Evolutionary conservation across 35 echinoderm and acorn worm genomes (phyloP).

Genomic region (Hemicentrotus pulcherrimus): DNA sequence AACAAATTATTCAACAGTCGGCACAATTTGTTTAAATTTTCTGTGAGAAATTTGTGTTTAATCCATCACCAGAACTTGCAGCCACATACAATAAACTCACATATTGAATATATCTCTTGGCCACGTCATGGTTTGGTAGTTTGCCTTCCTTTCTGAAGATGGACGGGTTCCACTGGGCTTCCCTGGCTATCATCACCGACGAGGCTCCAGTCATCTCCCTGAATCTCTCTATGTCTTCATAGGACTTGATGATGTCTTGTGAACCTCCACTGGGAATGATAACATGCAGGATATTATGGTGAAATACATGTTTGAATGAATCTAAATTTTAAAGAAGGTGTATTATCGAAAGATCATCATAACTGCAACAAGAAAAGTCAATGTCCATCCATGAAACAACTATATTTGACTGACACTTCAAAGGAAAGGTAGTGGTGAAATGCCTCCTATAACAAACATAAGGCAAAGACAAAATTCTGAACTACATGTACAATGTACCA

Average conservation of each 20-base stretch:
- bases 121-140: conserved; percentile 57
- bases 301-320: not conserved
- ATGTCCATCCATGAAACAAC: too few species aligned
- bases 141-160: conserved; percentile 90
- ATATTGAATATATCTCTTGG: conserved; percentile 90
- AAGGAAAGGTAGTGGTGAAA: too few species aligned
- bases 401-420: too few species aligned
- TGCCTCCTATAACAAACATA: too few species aligned
- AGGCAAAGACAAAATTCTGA: too few species aligned
- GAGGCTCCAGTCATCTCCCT: conserved; percentile 59
- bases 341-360: not conserved
- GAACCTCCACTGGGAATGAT: conserved; percentile 80
- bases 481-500: too few species aligned
- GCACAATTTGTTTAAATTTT: too few species aligned
- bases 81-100: conserved; percentile 30
- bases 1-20: too few species aligned
- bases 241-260: conserved; percentile 74
- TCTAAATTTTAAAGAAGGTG: not conserved
- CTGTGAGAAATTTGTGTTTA: too few species aligned
- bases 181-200: conserved; percentile 93
- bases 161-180: conserved; percentile 93
- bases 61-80: too few species aligned
- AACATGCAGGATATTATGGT: not conserved
- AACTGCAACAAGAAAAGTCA: too few species aligned
- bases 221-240: conserved; percentile 78